Evolutionary conservation across 2,888 invertebrate genomes (phyloP).

Genomic region (Neoitamus cyanurus): DNA sequence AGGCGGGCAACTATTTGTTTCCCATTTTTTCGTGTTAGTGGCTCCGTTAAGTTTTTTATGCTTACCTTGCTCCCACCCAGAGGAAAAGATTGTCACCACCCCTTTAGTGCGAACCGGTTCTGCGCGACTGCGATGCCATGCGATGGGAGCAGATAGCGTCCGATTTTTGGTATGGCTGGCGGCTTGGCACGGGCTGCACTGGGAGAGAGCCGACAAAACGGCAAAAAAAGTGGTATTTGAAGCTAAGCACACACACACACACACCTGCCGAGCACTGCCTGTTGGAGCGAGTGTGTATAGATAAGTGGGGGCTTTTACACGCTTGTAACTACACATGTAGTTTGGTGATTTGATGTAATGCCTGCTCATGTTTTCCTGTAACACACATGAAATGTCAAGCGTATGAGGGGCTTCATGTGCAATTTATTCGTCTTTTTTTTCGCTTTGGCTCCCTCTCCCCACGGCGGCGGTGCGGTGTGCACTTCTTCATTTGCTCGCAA

Average conservation of each 20-base stretch:
- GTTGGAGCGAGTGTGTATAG: constrained; percentile 49
- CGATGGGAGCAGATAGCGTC: neutral
- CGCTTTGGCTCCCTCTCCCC: neutral
- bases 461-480: neutral
- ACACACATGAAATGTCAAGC: constrained; percentile 48
- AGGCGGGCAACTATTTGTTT: constrained; percentile 24
- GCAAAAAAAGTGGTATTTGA: neutral
- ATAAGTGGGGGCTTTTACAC: constrained; percentile 53
- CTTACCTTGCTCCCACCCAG: neutral
- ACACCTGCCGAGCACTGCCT: constrained; percentile 52
- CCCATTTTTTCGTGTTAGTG: constrained; percentile 21
- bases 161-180: constrained; percentile 10
- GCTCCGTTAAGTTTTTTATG: neutral
- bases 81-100: constrained; percentile 42
- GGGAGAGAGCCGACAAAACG: neutral
- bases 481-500: neutral
- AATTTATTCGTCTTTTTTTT: constrained; percentile 6
- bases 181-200: neutral
- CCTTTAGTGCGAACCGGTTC: constrained; percentile 44
- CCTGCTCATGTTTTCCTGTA: constrained; percentile 48
- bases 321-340: constrained; percentile 56
- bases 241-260: constrained; percentile 31
- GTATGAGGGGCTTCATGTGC: constrained; percentile 22
- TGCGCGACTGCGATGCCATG: constrained; percentile 12
- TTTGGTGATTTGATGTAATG: constrained; percentile 56